phyloP scores from a whole-genome alignment of 2,888 invertebrate species.

The Sarcophaga caerulescens region DNA sequence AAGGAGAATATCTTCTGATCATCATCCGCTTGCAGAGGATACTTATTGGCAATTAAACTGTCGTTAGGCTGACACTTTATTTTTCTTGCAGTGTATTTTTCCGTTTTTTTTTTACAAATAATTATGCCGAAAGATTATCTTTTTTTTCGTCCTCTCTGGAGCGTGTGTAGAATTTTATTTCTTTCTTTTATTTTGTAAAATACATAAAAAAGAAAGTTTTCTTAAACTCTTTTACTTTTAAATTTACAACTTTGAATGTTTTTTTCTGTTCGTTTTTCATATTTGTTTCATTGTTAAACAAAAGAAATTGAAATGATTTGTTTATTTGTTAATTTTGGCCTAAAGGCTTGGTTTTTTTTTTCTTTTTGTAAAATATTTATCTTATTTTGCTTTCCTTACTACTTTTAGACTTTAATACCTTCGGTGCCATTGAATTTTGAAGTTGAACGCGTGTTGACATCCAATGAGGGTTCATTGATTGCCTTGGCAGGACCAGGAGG shows the following conservation, averaged over 20 bases:
- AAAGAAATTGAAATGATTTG: conserved; percentile 54
- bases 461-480: conserved; percentile 85
- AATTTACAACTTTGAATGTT: too few relatives aligned
- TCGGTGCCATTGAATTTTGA: conserved; percentile 85
- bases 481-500: conserved; percentile 86
- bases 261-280: conserved; percentile 14
- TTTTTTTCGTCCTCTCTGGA: not conserved
- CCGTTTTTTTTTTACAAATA: not conserved
- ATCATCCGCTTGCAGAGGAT: too few relatives aligned
- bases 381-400: conserved; percentile 8
- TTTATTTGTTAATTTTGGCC: conserved; percentile 60
- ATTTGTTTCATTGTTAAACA: conserved; percentile 16
- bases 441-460: conserved; percentile 85
- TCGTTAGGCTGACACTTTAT: not conserved
- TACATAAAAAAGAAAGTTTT: conserved; percentile 21
- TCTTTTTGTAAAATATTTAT: not conserved
- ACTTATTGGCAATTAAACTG: too few relatives aligned
- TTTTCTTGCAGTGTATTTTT: not conserved
- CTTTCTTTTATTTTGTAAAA: conserved; percentile 1
- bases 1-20: too few relatives aligned
- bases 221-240: conserved; percentile 29
- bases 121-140: not conserved
- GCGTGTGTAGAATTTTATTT: conserved; percentile 6
- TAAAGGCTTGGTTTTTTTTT: not conserved
- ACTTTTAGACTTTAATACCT: conserved; percentile 85